phyloP scores from a whole-genome alignment of 2,113 vertebrate species.

The Phylloscopus trochiloides region DNA sequence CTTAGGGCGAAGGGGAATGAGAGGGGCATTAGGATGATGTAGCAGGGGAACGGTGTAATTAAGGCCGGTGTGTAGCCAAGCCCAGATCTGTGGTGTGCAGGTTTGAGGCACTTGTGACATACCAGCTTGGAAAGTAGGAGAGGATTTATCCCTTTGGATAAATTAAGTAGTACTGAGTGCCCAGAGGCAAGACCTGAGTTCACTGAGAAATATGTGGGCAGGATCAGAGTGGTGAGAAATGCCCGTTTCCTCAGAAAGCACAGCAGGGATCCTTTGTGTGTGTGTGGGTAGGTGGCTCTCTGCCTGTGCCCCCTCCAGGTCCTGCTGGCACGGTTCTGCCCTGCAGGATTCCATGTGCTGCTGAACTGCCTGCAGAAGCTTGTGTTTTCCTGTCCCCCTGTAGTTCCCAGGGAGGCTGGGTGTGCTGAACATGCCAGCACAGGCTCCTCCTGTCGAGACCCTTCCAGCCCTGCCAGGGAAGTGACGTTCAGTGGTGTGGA shows the following conservation, averaged over 20 bases:
- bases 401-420: not conserved
- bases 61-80: not conserved
- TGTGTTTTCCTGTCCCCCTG: not conserved
- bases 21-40: not conserved
- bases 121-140: not conserved
- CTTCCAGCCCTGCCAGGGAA: not conserved
- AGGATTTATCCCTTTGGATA: not conserved
- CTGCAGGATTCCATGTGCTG: fast-evolving
- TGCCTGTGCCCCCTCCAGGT: not conserved
- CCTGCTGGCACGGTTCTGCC: fast-evolving
- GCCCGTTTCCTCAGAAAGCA: not conserved
- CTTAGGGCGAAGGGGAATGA: not conserved
- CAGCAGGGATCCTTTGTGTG: not conserved
- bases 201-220: not conserved
- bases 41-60: not conserved
- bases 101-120: not conserved
- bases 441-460: not conserved
- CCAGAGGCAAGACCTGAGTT: not conserved
- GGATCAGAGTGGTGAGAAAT: not conserved
- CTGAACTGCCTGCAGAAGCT: not conserved
- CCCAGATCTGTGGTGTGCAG: fast-evolving
- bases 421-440: not conserved
- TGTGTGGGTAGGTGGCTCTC: not conserved
- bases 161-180: not conserved
- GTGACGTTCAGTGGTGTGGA: fast-evolving